A percentile compares a stretch with the other conserved stretches of the same genome.
phyloP scores from a whole-genome alignment of 2,113 vertebrate species.

The Tamias sibiricus region DNA sequence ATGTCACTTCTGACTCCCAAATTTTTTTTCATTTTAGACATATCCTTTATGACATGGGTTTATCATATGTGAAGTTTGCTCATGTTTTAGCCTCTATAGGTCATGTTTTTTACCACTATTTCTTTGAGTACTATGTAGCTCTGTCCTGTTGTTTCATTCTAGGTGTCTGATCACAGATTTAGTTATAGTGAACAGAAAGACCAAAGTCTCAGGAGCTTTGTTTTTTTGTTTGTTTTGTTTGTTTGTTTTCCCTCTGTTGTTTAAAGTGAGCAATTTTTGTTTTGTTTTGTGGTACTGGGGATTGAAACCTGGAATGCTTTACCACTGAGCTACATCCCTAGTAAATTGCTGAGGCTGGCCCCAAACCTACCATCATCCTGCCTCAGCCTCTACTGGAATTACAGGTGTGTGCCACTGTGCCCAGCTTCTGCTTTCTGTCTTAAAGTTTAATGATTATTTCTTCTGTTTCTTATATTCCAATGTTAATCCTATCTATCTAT shows the following conservation, averaged over 20 bases:
- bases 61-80: neutral
- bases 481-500: neutral
- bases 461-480: neutral
- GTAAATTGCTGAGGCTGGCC: too few relatives aligned
- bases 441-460: neutral
- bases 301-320: too few relatives aligned
- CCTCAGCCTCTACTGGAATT: too few relatives aligned
- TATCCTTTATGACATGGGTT: neutral
- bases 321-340: too few relatives aligned
- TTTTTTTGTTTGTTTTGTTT: too few relatives aligned
- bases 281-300: too few relatives aligned
- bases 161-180: neutral
- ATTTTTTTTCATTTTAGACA: neutral
- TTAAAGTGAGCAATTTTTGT: neutral
- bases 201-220: too few relatives aligned
- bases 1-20: neutral
- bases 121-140: neutral
- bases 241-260: neutral
- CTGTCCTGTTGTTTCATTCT: neutral
- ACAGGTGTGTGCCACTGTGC: too few relatives aligned
- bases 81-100: neutral
- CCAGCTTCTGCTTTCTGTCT: neutral
- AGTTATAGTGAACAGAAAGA: too few relatives aligned
- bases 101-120: neutral
- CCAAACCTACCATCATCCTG: too few relatives aligned